Percentiles rank a stretch among this genome's conserved stretches.
Conservation (phyloP, 2,113 vertebrate species). For the Rynchops niger region DNA sequence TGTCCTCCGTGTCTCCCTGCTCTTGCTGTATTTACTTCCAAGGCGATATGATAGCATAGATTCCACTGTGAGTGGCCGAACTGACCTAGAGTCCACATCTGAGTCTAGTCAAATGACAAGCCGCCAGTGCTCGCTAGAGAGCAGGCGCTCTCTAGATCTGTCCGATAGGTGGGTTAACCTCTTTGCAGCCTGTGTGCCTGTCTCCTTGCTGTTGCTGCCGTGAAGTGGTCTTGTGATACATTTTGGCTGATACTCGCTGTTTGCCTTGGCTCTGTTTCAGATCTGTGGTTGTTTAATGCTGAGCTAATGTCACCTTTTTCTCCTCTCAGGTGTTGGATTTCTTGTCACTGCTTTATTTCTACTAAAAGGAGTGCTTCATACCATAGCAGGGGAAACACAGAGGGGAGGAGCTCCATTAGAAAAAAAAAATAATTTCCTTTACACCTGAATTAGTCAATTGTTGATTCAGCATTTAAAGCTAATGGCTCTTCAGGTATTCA, state of each 20-base stretch:
- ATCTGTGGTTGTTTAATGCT: neutral
- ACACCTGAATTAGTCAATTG: neutral
- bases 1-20: constrained; percentile 12
- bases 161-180: constrained; percentile 53
- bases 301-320: neutral
- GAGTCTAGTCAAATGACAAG: constrained; percentile 69
- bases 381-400: neutral
- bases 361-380: neutral
- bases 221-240: neutral
- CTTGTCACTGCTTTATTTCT: neutral
- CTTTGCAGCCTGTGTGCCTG: neutral
- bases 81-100: constrained; percentile 51
- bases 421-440: neutral
- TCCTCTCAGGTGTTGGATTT: neutral
- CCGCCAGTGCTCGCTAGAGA: constrained; percentile 58
- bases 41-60: constrained; percentile 49
- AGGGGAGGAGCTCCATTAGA: neutral
- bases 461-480: neutral
- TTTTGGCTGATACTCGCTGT: neutral
- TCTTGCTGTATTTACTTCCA: constrained; percentile 12
- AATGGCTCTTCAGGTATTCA: neutral
- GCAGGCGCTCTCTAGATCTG: constrained; percentile 58
- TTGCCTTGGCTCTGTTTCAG: neutral
- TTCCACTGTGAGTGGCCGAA: constrained; percentile 53
- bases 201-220: neutral